Evolutionary conservation across 2,888 invertebrate genomes (phyloP).

Genomic region (Selenia dentaria): DNA sequence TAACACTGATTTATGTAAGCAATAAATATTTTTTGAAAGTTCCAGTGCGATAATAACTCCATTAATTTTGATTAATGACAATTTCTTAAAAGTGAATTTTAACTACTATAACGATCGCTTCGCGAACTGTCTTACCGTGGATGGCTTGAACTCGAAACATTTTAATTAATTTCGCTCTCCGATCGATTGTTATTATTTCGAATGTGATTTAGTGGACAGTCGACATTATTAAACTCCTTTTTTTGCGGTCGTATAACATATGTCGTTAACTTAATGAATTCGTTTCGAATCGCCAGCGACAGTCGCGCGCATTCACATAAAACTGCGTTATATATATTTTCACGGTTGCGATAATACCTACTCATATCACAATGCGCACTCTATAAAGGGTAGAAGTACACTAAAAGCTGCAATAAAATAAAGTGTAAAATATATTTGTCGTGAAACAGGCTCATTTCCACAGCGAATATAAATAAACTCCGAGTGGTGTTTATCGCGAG

Average conservation of each 20-base stretch:
- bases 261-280: conserved; percentile 31
- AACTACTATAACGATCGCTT: conserved; percentile 40
- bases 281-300: conserved; percentile 18
- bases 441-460: conserved; percentile 56
- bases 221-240: conserved; percentile 24
- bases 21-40: conserved; percentile 84
- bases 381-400: conserved; percentile 21
- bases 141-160: conserved; percentile 60
- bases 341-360: conserved; percentile 17
- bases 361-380: conserved; percentile 30
- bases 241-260: conserved; percentile 27
- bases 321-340: conserved; percentile 24
- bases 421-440: conserved; percentile 55
- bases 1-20: conserved; percentile 78
- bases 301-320: conserved; percentile 10
- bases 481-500: conserved; percentile 65
- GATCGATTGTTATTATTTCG: conserved; percentile 68
- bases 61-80: conserved; percentile 84
- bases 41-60: conserved; percentile 83
- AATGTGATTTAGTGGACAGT: conserved; percentile 41
- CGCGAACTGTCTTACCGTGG: conserved; percentile 58
- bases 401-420: conserved; percentile 44
- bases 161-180: conserved; percentile 71
- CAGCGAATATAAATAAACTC: conserved; percentile 58
- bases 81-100: conserved; percentile 82